Base-by-base conservation (phyloP, 2,797 vertebrate genomes). In the Dromococcyx pavoninus region DNA sequence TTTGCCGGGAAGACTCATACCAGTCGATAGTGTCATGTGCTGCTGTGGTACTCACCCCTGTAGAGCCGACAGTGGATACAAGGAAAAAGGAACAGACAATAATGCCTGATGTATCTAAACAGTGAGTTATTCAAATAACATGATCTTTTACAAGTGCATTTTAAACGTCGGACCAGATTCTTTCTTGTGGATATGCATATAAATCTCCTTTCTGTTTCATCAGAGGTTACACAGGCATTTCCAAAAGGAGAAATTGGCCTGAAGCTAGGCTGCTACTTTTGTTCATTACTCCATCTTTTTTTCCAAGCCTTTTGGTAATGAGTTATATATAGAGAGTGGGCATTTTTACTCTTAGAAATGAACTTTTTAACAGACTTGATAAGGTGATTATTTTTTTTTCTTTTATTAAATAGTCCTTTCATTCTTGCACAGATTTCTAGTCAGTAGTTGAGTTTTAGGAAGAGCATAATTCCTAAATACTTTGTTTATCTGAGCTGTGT, bases 1-100 rank as follows among this genome's bases (percentile, higher is more conserved):
- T 99, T 89, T 99, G 98, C 94, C 98, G 98, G 76, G 99, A 99
- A 94, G 98, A 99, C 97, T 99, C 99, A 1, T 98, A 98, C 97
- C 99, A 99, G 77, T 99, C 99, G 6, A 97, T 99, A 64, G 98
- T 98, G 51, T 99, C 99, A 4, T 99, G 98, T 97, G 98, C 99
- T 91, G 99, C 99, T 78, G 98, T 99, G 32, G 98, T 99, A 9
- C 98, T 98, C 19, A 98, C 98, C 15, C 98, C 99, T 18, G 57
- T 98, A 94, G 99, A 99, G 35, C 88, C 97, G 4, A 69, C 98
- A 9, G 94, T 86, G 84, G 99, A 99, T 77, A 96, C 97, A 53
- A 97, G 98, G 93, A 98, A 93, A 66, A 98, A 98, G 62, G 99
- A 98, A 82, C 98, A 98, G 81, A 76, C 93, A 64, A 90, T 97